Base-by-base conservation (phyloP, 2,113 vertebrate species). In the Australoheros scitulus region DNA sequence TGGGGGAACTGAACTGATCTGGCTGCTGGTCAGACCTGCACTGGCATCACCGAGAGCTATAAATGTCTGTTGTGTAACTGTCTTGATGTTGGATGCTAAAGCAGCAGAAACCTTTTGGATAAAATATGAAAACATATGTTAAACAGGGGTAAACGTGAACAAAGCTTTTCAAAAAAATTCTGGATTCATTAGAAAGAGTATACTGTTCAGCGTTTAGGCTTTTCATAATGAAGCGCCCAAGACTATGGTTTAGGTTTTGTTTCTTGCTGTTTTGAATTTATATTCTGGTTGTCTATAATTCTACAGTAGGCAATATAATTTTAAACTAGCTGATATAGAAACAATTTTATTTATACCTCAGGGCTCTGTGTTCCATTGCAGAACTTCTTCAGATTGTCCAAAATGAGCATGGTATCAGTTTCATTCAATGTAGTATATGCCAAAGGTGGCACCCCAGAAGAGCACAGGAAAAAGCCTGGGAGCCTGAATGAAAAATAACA, bases 11-110 rank as follows among this genome's bases (percentile, higher is more conserved):
- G 92, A 84, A 1, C 22, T 14, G 64, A 95, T 86, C 87, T 94
- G 92, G 29, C 43, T 83, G n/a, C 4, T 86, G 8, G 84, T 88
- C 47, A 95, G 78, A 3, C 92, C 82, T 14, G 82, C 26, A 2
- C 86, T 84, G 50, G 89, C 52, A 56, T 14, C 88, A 55, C 93
- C 93, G 8, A 95, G 83, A 10, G 20, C 11, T 14, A 1, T 0
- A 18, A 94, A 76, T 0, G 82, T 90, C 41, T 64, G 3, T 17
- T 15, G 3, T 11, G 92, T 79, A 59, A 94, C 7, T 11, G 41
- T 88, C 15, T 91, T 3, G 29, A 94, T 70, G 79, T 91, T 95
- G 32, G 89, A 81, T 6, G 87, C 78, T 26, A 94, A 79, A 32
- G 89, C 89, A 20, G 88, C 83, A 63, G 81, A 86, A 7, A 89